A percentile compares a stretch with the other conserved stretches of the same genome.
Evolutionary conservation across 2,888 invertebrate species (phyloP).

Genomic region (Fragum whitleyi): DNA sequence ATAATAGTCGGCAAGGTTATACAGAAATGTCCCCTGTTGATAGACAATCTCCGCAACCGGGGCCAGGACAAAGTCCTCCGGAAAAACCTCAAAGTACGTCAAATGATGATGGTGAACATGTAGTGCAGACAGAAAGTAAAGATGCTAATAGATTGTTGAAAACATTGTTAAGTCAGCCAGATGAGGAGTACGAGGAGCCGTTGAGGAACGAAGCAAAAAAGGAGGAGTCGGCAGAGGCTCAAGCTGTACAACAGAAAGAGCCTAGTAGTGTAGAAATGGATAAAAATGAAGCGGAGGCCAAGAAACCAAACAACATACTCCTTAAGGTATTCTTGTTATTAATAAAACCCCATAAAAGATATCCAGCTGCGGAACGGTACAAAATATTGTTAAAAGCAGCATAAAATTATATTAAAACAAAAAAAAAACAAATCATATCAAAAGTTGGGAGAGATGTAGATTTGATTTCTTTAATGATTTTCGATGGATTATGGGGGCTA

Average conservation of each 20-base stretch:
- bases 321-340: constrained; percentile 81
- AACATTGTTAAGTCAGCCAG: constrained; percentile 89
- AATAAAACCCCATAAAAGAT: background rate
- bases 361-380: background rate
- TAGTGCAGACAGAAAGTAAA: constrained; percentile 48
- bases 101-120: constrained; percentile 75
- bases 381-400: too few species aligned
- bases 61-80: constrained; percentile 79
- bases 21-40: constrained; percentile 75
- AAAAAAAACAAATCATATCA: too few species aligned
- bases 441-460: too few species aligned
- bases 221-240: constrained; percentile 44
- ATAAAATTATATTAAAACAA: too few species aligned
- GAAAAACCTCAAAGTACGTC: constrained; percentile 83
- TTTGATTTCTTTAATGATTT: too few species aligned
- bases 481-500: too few species aligned
- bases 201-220: constrained; percentile 12
- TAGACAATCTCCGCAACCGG: constrained; percentile 81
- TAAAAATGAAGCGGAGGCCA: constrained; percentile 83
- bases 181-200: constrained; percentile 87
- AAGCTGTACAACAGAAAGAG: constrained; percentile 38
- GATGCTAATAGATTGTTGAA: constrained; percentile 83
- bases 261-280: constrained; percentile 79
- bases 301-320: constrained; percentile 77
- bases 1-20: constrained; percentile 56